Conservation (phyloP, 92 coral and sea anemone genomes). For the Scolanthus callimorphus region DNA sequence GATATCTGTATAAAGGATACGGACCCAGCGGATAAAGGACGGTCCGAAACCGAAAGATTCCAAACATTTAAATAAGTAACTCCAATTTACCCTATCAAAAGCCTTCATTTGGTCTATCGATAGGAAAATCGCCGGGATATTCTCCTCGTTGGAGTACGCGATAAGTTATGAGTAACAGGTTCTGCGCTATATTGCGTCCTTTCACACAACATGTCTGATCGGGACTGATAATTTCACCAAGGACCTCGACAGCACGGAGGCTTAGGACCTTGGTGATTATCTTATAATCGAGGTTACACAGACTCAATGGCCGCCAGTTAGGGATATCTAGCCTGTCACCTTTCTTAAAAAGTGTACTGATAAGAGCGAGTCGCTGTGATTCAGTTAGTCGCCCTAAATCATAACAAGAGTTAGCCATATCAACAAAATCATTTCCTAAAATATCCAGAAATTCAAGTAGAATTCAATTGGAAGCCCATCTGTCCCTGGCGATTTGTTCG, state of each 20-base stretch:
- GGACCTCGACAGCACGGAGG: no score
- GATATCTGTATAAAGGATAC: constrained; percentile 15
- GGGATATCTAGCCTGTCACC: background rate
- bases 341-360: background rate
- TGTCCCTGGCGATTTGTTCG: constrained; percentile 5
- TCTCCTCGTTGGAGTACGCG: no score
- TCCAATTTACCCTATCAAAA: no score
- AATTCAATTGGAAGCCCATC: constrained; percentile 1
- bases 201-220: constrained; percentile 17
- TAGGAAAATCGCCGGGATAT: no score
- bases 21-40: constrained; percentile 23
- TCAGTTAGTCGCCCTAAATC: background rate
- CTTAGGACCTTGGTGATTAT: no score
- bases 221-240: background rate
- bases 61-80: constrained; percentile 6
- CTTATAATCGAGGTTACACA: no score
- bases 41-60: constrained; percentile 18
- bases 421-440: background rate
- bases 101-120: no score
- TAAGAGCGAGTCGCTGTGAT: background rate
- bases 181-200: background rate
- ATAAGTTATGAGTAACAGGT: background rate
- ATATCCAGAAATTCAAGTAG: background rate
- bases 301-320: background rate
- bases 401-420: no score